These are phyloP conservation scores for Ectemnius cavifrons DNA, from an alignment of 2,888 invertebrate genomes.

Conservation along the genomic window DNA sequence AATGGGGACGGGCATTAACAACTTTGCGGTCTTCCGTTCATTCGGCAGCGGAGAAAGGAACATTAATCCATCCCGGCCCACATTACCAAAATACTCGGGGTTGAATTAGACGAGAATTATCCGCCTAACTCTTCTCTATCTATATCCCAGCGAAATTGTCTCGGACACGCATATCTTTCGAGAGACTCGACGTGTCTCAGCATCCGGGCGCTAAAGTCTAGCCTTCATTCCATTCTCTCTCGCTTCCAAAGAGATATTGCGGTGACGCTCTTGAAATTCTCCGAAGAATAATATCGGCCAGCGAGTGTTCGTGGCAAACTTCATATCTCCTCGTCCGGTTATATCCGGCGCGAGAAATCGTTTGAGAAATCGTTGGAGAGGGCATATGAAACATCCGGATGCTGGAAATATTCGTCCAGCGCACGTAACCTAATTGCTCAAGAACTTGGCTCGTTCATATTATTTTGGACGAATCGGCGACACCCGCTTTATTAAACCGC, in stretches of 20 bases:
- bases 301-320: conserved; percentile 37
- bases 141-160: too few species aligned
- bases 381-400: not conserved
- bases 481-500: not conserved
- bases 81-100: too few species aligned
- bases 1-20: not conserved
- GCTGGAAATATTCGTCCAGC: conserved; percentile 26
- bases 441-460: conserved; percentile 5
- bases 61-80: not conserved
- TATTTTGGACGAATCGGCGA: conserved; percentile 8
- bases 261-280: conserved; percentile 7
- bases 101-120: too few species aligned
- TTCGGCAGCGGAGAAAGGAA: not conserved
- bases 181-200: too few species aligned
- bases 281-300: conserved; percentile 37
- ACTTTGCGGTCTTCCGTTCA: not conserved
- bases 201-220: too few species aligned
- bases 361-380: not conserved
- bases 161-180: too few species aligned
- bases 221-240: too few species aligned
- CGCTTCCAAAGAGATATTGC: too few species aligned
- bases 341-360: conserved; percentile 22
- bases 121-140: too few species aligned
- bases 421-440: conserved; percentile 8
- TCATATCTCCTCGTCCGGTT: conserved; percentile 35